A percentile compares a stretch with the other conserved stretches of the same genome.
These are phyloP conservation scores for Procapra przewalskii DNA, from an alignment of 2,113 vertebrate species.

Conservation along the genomic window DNA sequence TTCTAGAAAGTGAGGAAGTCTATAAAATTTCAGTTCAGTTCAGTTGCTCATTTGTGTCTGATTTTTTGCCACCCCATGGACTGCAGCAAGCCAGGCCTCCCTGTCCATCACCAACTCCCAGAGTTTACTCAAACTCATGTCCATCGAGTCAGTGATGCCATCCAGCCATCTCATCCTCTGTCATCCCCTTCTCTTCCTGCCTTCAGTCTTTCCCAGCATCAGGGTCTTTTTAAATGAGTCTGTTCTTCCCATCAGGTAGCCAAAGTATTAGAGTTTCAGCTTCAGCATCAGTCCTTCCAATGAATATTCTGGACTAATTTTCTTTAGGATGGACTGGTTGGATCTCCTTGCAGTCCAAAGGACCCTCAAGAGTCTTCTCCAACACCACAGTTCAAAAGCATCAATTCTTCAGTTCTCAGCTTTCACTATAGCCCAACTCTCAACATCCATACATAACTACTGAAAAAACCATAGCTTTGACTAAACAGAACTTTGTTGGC, in stretches of 20 bases:
- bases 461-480: neutral
- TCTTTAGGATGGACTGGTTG: neutral
- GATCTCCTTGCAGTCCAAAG: neutral
- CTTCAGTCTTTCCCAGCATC: neutral
- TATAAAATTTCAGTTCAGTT: neutral
- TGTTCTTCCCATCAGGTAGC: neutral
- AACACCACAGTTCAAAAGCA: neutral
- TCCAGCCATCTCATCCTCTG: neutral
- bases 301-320: neutral
- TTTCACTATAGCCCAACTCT: neutral
- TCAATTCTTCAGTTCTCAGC: neutral
- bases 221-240: neutral
- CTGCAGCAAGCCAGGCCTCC: neutral
- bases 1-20: neutral
- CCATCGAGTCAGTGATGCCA: neutral
- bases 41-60: neutral
- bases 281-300: neutral
- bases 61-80: neutral
- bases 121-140: neutral
- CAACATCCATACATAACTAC: neutral
- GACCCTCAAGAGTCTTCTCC: neutral
- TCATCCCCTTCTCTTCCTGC: neutral
- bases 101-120: neutral
- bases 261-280: neutral
- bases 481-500: neutral